phyloP scores from a whole-genome alignment of 2,888 invertebrate genomes.

The Drosophila paramelanica region DNA sequence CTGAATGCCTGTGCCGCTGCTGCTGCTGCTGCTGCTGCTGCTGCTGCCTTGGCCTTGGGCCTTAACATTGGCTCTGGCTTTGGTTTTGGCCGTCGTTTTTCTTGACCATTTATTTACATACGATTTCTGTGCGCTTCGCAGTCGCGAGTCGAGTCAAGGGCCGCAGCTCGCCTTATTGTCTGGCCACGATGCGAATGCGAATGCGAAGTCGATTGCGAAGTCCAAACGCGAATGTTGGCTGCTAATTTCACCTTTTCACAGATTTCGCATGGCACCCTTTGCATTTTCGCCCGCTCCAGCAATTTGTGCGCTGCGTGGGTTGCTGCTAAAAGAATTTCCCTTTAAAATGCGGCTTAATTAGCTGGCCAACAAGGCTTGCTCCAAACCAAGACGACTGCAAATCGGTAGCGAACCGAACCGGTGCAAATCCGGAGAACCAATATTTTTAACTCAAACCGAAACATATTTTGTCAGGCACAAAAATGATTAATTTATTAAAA shows the following conservation, averaged over 20 bases:
- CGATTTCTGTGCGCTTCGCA: slow-evolving; percentile 42
- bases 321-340: slow-evolving; percentile 36
- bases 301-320: slow-evolving; percentile 32
- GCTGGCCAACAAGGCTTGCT: neutral
- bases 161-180: slow-evolving; percentile 75
- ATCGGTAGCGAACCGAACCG: no score
- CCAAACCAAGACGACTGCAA: no score
- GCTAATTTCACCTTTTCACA: slow-evolving; percentile 80
- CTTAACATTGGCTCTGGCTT: slow-evolving; percentile 29
- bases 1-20: slow-evolving; percentile 33
- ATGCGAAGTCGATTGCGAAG: slow-evolving; percentile 4
- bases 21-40: slow-evolving; percentile 9
- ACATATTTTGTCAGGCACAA: no score
- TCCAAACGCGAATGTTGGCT: slow-evolving; percentile 30
- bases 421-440: no score
- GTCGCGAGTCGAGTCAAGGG: slow-evolving; percentile 64
- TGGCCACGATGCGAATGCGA: slow-evolving; percentile 53
- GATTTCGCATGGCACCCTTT: slow-evolving; percentile 53
- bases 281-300: neutral
- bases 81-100: slow-evolving; percentile 45
- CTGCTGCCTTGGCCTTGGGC: slow-evolving; percentile 65
- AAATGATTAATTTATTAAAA: no score
- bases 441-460: no score
- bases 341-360: neutral
- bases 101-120: slow-evolving; percentile 76